phyloP scores from a whole-genome alignment of 2,888 invertebrate genomes.

The Phyto melanocephala region DNA sequence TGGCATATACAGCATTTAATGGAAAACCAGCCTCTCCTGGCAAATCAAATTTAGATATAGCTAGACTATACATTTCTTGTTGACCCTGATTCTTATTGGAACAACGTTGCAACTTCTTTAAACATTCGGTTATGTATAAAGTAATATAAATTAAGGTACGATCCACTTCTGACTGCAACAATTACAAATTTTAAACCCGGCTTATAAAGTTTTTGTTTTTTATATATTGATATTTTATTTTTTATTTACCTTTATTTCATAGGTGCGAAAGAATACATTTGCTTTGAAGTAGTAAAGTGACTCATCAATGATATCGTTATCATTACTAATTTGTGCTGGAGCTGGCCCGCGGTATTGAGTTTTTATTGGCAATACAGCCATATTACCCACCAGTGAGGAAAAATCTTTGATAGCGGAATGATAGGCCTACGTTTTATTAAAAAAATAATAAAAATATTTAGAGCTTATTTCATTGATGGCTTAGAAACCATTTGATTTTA shows the following conservation, averaged over 20 bases:
- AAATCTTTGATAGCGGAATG: conserved; percentile 92
- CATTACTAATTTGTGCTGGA: conserved; percentile 83
- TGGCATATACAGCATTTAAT: conserved; percentile 95
- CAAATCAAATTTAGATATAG: conserved; percentile 96
- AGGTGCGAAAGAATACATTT: conserved; percentile 99
- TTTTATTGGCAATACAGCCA: conserved; percentile 93
- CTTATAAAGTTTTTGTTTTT: not conserved
- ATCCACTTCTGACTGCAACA: conserved; percentile 94
- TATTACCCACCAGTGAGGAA: conserved; percentile 90
- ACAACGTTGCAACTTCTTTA: conserved; percentile 96
- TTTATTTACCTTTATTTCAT: conserved; percentile 93
- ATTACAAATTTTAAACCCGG: conserved; percentile 74
- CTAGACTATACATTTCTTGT: conserved; percentile 97
- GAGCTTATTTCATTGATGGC: too few species aligned
- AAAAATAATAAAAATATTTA: too few species aligned
- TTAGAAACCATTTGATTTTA: not conserved
- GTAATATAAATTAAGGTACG: conserved; percentile 98
- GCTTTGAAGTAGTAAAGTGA: conserved; percentile 98
- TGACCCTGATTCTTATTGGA: conserved; percentile 92
- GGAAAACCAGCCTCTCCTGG: conserved; percentile 98
- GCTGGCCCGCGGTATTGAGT: conserved; percentile 97
- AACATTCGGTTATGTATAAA: conserved; percentile 97
- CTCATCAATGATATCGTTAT: conserved; percentile 97
- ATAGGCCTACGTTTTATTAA: conserved; percentile 86
- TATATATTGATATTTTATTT: not conserved